Conservation (phyloP, 2,113 vertebrate species). For the Mola mola region DNA sequence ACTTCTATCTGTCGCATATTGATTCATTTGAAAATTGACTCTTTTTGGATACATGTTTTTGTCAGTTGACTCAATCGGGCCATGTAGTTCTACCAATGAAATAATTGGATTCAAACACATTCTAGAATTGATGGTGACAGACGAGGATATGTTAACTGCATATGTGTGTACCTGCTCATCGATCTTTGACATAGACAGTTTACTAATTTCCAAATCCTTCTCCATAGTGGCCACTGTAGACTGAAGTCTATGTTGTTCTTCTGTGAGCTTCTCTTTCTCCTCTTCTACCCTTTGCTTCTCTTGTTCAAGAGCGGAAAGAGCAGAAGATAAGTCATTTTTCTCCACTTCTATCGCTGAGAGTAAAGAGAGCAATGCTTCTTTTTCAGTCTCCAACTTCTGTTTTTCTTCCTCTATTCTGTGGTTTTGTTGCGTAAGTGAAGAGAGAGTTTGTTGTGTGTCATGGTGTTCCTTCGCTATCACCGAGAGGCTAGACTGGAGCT, state of each 20-base stretch:
- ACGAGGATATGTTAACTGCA: background rate
- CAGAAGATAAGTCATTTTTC: slow-evolving; percentile 44
- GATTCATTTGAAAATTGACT: too few relatives aligned
- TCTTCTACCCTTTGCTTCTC: slow-evolving; percentile 69
- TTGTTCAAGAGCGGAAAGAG: slow-evolving; percentile 61
- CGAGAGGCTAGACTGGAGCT: slow-evolving; percentile 31
- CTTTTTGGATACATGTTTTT: too few relatives aligned
- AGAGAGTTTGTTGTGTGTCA: slow-evolving; percentile 27
- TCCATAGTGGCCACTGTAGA: slow-evolving; percentile 38
- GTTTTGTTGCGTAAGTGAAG: slow-evolving; percentile 42
- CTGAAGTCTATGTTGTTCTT: slow-evolving; percentile 44
- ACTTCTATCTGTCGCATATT: background rate
- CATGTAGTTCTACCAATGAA: too few relatives aligned
- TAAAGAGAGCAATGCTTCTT: slow-evolving; percentile 40
- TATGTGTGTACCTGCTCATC: slow-evolving; percentile 50
- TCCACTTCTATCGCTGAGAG: slow-evolving; percentile 45
- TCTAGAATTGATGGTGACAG: background rate
- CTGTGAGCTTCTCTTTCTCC: slow-evolving; percentile 60
- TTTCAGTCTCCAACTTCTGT: slow-evolving; percentile 40
- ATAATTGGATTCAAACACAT: background rate
- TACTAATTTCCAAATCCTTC: slow-evolving; percentile 51
- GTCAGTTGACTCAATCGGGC: too few relatives aligned
- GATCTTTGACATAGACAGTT: slow-evolving; percentile 38
- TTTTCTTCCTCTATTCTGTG: slow-evolving; percentile 39
- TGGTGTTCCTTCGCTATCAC: slow-evolving; percentile 44